phyloP scores from a whole-genome alignment of 1,140 invertebrate species.

The Galleria mellonella region DNA sequence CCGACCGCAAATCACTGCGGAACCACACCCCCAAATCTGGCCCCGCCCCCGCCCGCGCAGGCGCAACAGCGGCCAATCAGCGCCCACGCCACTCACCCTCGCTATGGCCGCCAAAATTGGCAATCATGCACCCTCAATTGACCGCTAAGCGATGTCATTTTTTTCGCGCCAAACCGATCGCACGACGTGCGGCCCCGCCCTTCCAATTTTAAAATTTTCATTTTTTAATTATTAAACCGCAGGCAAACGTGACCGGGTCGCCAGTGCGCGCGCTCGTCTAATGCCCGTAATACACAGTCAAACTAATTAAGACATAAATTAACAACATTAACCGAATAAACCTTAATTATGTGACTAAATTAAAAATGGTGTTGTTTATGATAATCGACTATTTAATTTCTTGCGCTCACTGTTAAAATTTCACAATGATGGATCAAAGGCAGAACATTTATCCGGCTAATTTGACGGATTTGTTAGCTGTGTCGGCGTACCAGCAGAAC shows the following conservation, averaged over 20 bases:
- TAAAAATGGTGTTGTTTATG: background rate
- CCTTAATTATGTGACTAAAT: no score
- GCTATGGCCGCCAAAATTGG: slow-evolving; percentile 8
- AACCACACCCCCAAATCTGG: slow-evolving; percentile 57
- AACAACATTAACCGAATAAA: background rate
- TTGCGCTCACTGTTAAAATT: background rate
- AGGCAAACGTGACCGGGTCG: slow-evolving; percentile 23
- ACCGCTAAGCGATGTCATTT: slow-evolving; percentile 61
- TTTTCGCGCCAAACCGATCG: slow-evolving; percentile 56
- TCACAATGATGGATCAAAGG: slow-evolving; percentile 44
- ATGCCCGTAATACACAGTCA: slow-evolving; percentile 5
- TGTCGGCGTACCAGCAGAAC: slow-evolving; percentile 44
- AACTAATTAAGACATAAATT: slow-evolving; percentile 20
- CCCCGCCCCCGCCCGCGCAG: slow-evolving; percentile 42
- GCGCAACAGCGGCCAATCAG: slow-evolving; percentile 45
- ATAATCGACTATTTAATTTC: background rate
- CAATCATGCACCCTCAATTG: slow-evolving; percentile 51
- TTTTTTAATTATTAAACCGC: slow-evolving; percentile 55
- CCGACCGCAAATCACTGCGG: slow-evolving; percentile 63
- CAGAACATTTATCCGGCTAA: slow-evolving; percentile 43
- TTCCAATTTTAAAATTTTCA: slow-evolving; percentile 41
- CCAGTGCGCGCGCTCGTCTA: slow-evolving; percentile 8
- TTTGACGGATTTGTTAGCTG: slow-evolving; percentile 39
- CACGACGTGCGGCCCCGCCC: slow-evolving; percentile 38
- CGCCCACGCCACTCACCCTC: background rate